Evolutionary conservation across 2,888 invertebrate species (phyloP).

Genomic region (Pilophorus perplexus): DNA sequence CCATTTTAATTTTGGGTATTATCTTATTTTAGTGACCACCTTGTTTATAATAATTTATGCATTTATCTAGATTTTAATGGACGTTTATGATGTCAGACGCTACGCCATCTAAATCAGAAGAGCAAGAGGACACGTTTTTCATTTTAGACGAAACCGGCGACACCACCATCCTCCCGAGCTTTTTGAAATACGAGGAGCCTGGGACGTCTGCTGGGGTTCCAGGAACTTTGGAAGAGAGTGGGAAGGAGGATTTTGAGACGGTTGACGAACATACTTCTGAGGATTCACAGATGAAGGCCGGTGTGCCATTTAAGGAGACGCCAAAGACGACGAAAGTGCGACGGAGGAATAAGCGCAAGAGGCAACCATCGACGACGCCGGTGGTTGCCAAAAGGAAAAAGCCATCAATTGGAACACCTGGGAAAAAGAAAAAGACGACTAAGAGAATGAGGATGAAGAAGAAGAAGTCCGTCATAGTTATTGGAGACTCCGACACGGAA

Average conservation of each 20-base stretch:
- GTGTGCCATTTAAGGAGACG: background rate
- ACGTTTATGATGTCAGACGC: conserved; percentile 1
- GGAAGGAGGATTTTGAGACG: background rate
- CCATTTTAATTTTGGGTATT: no score
- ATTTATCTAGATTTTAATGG: background rate
- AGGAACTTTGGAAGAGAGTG: background rate
- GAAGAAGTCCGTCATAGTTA: conserved; percentile 24
- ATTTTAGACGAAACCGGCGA: conserved; percentile 24
- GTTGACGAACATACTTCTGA: background rate
- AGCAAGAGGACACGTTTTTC: background rate
- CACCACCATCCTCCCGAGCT: background rate
- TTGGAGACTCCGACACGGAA: background rate
- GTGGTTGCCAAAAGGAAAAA: no score
- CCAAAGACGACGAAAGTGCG: background rate
- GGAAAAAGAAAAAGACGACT: no score
- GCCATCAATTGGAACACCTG: no score
- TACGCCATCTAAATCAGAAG: no score
- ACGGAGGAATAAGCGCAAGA: background rate
- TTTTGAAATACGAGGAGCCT: no score
- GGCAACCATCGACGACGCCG: background rate
- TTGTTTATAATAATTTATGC: background rate
- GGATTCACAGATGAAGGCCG: background rate
- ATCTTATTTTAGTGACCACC: no score
- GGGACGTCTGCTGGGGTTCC: background rate
- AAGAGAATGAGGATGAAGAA: background rate